phyloP scores from a whole-genome alignment of 92 coral and sea anemone genomes.

The Zoanthus solanderi region DNA sequence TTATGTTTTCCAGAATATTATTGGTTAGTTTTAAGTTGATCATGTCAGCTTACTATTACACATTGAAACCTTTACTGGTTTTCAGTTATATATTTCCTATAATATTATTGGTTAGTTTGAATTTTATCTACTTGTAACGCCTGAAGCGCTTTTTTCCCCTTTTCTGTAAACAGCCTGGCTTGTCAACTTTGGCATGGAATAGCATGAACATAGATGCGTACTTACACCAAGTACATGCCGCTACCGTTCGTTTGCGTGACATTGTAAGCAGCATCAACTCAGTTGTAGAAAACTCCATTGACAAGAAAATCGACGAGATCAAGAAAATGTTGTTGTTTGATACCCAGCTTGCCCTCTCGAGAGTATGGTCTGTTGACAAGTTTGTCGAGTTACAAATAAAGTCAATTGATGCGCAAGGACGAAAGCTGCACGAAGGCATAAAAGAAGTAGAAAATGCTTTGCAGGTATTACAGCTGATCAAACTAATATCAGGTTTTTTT shows the following conservation, averaged over 20 bases:
- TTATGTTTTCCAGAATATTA: no score
- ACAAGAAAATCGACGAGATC: constrained; percentile 78
- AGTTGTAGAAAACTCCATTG: constrained; percentile 77
- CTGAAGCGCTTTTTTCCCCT: no score
- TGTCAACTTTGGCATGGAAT: constrained; percentile 94
- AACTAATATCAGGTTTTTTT: neutral
- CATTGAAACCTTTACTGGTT: no score
- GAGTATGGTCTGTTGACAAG: constrained; percentile 81
- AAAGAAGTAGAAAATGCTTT: constrained; percentile 95
- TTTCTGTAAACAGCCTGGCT: constrained; percentile 73
- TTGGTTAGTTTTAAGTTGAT: no score
- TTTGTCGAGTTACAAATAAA: constrained; percentile 77
- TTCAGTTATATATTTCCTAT: no score
- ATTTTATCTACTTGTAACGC: no score
- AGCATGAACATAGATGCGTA: constrained; percentile 99
- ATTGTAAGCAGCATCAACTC: constrained; percentile 84
- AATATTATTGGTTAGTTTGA: no score
- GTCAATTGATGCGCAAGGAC: constrained; percentile 75
- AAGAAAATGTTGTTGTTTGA: constrained; percentile 87
- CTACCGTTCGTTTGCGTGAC: constrained; percentile 83
- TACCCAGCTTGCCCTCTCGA: constrained; percentile 79
- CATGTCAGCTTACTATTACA: no score
- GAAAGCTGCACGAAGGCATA: constrained; percentile 76
- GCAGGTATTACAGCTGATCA: constrained; percentile 68
- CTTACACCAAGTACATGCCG: constrained; percentile 95